These are phyloP conservation scores for Tyto alba DNA, from an alignment of 2,113 vertebrate species.

Conservation along the genomic window DNA sequence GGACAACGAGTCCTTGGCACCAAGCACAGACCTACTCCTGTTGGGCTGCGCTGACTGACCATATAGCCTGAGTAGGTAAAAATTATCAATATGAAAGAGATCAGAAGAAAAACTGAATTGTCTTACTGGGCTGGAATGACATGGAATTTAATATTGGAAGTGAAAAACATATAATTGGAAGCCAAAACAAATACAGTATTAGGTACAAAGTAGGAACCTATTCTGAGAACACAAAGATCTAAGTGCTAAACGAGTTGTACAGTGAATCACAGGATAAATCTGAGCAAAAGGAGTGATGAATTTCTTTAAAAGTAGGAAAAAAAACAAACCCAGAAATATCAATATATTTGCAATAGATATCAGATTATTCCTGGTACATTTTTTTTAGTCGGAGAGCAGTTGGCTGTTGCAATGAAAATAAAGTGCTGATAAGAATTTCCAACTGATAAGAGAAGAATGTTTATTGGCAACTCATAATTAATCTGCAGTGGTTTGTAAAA, in stretches of 20 bases:
- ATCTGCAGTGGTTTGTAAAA: background rate
- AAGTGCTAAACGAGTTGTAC: background rate
- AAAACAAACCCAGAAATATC: background rate
- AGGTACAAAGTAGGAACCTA: background rate
- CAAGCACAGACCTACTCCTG: background rate
- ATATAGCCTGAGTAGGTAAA: background rate
- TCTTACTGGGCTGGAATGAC: background rate
- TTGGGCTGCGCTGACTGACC: background rate
- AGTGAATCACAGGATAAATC: background rate
- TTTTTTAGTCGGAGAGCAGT: background rate
- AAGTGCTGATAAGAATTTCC: background rate
- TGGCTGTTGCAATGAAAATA: background rate
- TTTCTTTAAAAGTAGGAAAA: background rate
- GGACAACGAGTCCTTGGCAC: background rate
- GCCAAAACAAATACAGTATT: background rate
- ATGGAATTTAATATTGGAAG: background rate
- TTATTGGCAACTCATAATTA: background rate
- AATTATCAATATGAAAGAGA: background rate
- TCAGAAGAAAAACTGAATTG: background rate
- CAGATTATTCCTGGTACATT: background rate
- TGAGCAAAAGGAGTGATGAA: background rate
- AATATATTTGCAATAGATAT: background rate
- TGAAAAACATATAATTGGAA: background rate
- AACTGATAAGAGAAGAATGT: background rate
- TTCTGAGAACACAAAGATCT: background rate